phyloP scores from a whole-genome alignment of 2,113 vertebrate species.

The Cavia porcellus region DNA sequence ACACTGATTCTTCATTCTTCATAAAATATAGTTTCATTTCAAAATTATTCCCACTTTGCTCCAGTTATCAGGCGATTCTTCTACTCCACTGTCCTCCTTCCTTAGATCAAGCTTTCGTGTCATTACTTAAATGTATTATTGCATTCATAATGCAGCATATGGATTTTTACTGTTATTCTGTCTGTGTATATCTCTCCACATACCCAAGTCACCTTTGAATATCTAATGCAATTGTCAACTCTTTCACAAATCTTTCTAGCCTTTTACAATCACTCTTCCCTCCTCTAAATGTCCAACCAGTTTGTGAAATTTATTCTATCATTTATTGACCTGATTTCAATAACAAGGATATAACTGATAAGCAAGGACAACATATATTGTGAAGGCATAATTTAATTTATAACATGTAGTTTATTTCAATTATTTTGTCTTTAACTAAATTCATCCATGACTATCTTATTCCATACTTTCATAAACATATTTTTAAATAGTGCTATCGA shows the following conservation, averaged over 20 bases:
- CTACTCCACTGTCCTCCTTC: background rate
- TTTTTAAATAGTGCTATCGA: slow-evolving; percentile 39
- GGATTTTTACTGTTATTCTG: background rate
- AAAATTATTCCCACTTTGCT: background rate
- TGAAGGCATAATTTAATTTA: slow-evolving; percentile 17
- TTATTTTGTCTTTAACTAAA: slow-evolving; percentile 35
- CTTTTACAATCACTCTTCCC: background rate
- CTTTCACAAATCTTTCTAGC: background rate
- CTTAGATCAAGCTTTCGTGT: background rate
- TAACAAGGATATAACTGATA: background rate
- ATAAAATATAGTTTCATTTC: slow-evolving; percentile 31
- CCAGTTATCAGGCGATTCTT: background rate
- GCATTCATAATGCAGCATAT: background rate
- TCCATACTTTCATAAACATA: background rate
- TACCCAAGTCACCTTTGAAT: background rate
- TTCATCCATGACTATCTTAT: background rate
- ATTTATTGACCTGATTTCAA: slow-evolving; percentile 8
- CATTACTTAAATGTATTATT: background rate
- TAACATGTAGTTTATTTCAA: background rate
- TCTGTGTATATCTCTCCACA: background rate
- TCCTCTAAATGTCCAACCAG: background rate
- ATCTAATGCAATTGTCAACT: background rate
- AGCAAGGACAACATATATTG: background rate
- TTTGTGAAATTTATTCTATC: slow-evolving; percentile 4
- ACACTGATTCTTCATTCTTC: background rate